Percentiles rank a stretch among this genome's conserved stretches.
Evolutionary conservation across 2,888 invertebrate genomes (phyloP).

Genomic region (Polydrusus pterygomalis): DNA sequence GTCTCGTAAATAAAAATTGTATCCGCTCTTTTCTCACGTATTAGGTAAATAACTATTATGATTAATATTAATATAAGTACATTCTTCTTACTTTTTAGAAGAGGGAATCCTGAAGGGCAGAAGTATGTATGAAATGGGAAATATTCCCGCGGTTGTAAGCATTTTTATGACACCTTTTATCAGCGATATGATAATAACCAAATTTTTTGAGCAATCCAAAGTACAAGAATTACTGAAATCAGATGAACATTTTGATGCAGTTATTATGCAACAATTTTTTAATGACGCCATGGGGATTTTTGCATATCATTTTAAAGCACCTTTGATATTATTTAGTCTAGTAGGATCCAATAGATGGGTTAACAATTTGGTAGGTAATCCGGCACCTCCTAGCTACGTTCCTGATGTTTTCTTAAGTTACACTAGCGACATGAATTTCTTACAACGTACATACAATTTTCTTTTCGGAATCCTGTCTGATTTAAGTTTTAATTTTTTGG

Average conservation of each 20-base stretch:
- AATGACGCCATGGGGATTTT: constrained; percentile 71
- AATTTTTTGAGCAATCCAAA: constrained; percentile 41
- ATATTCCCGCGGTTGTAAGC: constrained; percentile 30
- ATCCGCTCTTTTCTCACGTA: too few species aligned
- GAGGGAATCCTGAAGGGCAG: not conserved
- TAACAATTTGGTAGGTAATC: constrained; percentile 72
- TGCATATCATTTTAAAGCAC: constrained; percentile 66
- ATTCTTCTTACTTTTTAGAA: not conserved
- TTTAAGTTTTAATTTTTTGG: constrained; percentile 55
- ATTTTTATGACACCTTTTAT: constrained; percentile 16
- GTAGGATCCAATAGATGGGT: constrained; percentile 71
- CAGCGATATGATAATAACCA: not conserved
- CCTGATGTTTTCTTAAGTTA: constrained; percentile 62
- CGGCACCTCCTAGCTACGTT: constrained; percentile 73
- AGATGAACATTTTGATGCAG: constrained; percentile 64
- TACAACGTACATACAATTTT: constrained; percentile 74
- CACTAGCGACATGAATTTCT: constrained; percentile 71
- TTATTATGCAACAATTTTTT: constrained; percentile 69
- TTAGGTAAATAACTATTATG: too few species aligned
- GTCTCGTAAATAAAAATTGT: too few species aligned
- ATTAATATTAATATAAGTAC: too few species aligned
- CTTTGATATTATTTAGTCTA: constrained; percentile 69
- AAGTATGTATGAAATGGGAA: constrained; percentile 45
- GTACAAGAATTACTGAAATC: constrained; percentile 59
- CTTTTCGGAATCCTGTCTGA: constrained; percentile 58